Conservation (phyloP, 2,797 vertebrate genomes). For the Pipistrellus pipistrellus region DNA sequence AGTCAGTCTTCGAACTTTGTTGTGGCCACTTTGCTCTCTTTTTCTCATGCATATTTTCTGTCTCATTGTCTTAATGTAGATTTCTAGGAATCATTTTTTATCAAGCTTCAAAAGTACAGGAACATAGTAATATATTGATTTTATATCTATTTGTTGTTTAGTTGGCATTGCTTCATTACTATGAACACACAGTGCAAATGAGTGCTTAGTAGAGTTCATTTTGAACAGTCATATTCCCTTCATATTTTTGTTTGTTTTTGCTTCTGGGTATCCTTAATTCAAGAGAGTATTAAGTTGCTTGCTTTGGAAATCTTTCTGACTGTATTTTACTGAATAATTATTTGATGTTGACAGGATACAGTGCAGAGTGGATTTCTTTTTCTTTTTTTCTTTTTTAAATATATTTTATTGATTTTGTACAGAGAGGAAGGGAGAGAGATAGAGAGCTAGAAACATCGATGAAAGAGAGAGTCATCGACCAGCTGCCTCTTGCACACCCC, state of each 20-base stretch:
- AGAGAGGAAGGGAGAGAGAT: too few species aligned
- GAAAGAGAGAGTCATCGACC: too few species aligned
- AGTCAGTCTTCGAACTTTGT: background rate
- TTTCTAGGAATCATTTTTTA: constrained; percentile 28
- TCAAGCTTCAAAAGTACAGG: background rate
- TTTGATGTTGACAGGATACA: constrained; percentile 26
- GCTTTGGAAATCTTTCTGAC: background rate
- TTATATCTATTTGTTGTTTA: constrained; percentile 23
- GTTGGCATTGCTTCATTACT: background rate
- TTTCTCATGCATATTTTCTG: background rate
- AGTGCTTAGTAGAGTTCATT: background rate
- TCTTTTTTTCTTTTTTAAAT: too few species aligned
- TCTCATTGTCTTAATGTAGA: constrained; percentile 9
- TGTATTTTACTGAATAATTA: constrained; percentile 9
- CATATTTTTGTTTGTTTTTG: background rate
- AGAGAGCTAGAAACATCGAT: too few species aligned
- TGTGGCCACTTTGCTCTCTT: background rate
- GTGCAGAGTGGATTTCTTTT: constrained; percentile 26
- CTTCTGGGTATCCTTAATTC: background rate
- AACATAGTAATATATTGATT: background rate
- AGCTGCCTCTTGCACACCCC: too few species aligned
- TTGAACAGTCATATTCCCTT: background rate
- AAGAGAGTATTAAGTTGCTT: background rate
- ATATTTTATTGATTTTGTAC: too few species aligned
- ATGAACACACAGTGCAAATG: background rate